Base-by-base conservation (phyloP, 2,888 invertebrate genomes). In the Hyposoter dolosus region DNA sequence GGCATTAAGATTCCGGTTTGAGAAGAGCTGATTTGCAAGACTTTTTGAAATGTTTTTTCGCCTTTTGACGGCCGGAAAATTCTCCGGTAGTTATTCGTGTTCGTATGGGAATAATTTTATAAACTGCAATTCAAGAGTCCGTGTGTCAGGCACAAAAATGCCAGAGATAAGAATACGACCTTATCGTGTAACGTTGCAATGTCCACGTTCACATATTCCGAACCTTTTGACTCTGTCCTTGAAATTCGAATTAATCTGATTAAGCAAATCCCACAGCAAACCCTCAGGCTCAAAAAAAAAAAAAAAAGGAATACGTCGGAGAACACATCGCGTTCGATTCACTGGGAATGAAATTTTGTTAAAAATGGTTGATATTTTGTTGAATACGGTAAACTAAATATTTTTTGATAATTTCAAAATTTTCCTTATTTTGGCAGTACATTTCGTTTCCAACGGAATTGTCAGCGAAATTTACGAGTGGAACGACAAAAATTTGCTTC, bases 151-250 rank as follows among this genome's bases (percentile, higher is more conserved):
- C 47, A 83, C 80, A 81, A 17, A 81, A 81, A 81, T 35, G 1
- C 32, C 32, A 65, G 86, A 86, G 86, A 86, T 81, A 86, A 81
- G 68, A 68, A 53, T 1, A 17, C 66, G 53, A 81, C 83, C 65
- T 86, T 82, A 81, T 86, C 86, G 60, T 63, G 28, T 19, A 10
- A 56, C 17, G 35, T 50, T 35, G n/a, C 17, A 19, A 83, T 83
- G 68, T 53, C 86, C 69, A 83, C 43, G 83, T 63, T 83, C 80
- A 74, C 81, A 81, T 80, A 66, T 74, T 74, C 72, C 74, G 72
- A 53, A 83, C 76, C 69, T 78, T 77, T 81, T 74, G 50, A 69
- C 68, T 74, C 35, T 35, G 19, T 23, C 28, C 47, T 84, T 63
- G 28, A 72, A 76, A 75, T 56, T 47, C 12, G 65, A 72, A 69